Base-by-base conservation (phyloP, 2,797 vertebrate species). In the Phyllotis vaccarum region DNA sequence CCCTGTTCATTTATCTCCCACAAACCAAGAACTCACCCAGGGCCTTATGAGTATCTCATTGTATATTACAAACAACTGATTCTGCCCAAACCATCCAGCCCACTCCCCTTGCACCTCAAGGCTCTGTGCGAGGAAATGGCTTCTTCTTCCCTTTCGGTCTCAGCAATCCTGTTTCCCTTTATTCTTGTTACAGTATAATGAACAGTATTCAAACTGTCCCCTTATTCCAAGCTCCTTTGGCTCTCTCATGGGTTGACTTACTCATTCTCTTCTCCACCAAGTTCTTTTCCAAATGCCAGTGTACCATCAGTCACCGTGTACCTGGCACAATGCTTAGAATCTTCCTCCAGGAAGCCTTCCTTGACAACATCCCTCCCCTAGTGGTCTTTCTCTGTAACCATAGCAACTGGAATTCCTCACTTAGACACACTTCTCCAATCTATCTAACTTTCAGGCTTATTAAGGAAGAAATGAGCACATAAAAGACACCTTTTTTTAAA, bases 281-380 rank as follows among this genome's bases (percentile, higher is more conserved):
- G 43, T 68, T 80, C 12, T 64, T 70, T 56, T 74, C 52, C 82
- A 88, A 75, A 90, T n/a, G 58, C n/a, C n/a, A 29, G 6, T 14
- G n/a, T 17, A 13, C 22, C 37, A n/a, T 0, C 2, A 29, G n/a
- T 78, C 54, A 27, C 76, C 34, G 37, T n/a, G 64, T 46, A 52
- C 54, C 54, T 64, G 37, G 52, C 13, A 4, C 12, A 43, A 85
- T 52, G 54, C 76, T 58, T 43, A 93, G 90, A 93, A 82, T 6
- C 68, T 86, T 93, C 83, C 37, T 91, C 66, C 24, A 21, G 86
- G 72, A 80, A 52, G 46, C 27, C 29, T 58, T 91, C 88, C 78
- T 64, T 68, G 16, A 29, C 29, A 11, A 72, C 2, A 5, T 31
- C n/a, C 60, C 64, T 60, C n/a, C 62, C 24, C 16, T 10, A 16